Evolutionary conservation across 2,888 invertebrate genomes (phyloP).

Genomic region (Lomographa bimaculata): DNA sequence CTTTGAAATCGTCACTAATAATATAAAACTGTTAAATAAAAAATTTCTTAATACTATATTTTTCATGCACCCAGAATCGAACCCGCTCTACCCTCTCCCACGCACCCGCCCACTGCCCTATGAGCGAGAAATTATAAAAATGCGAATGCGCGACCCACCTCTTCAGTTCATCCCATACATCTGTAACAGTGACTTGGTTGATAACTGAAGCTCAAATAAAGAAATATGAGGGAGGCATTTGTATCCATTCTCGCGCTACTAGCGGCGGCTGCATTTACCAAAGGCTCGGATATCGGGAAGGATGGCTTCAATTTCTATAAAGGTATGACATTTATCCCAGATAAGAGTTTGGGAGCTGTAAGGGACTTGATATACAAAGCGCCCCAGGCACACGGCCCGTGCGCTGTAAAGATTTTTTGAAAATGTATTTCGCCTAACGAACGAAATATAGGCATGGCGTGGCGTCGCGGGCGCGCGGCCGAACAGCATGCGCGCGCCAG

Average conservation of each 20-base stretch:
- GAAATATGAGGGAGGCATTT: slow-evolving; percentile 66
- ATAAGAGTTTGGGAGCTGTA: too few relatives aligned
- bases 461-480: too few relatives aligned
- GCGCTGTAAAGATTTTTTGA: too few relatives aligned
- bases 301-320: slow-evolving; percentile 77
- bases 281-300: slow-evolving; percentile 59
- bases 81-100: slow-evolving; percentile 22
- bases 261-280: slow-evolving; percentile 44
- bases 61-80: slow-evolving; percentile 39
- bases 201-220: slow-evolving; percentile 50
- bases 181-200: slow-evolving; percentile 26
- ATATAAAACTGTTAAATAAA: too few relatives aligned
- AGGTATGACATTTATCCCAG: too few relatives aligned
- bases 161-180: slow-evolving; percentile 27
- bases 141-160: slow-evolving; percentile 33
- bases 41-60: too few relatives aligned
- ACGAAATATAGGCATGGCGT: too few relatives aligned
- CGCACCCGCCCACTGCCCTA: slow-evolving; percentile 17
- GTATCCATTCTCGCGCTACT: slow-evolving; percentile 62
- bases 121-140: slow-evolving; percentile 57
- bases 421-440: too few relatives aligned
- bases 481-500: too few relatives aligned
- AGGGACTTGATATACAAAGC: too few relatives aligned
- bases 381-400: too few relatives aligned
- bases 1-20: too few relatives aligned